Evolutionary conservation across 2,888 invertebrate genomes (phyloP), one percentile per base, ranked within the genome.

Genomic region (Neoascia interrupta): DNA sequence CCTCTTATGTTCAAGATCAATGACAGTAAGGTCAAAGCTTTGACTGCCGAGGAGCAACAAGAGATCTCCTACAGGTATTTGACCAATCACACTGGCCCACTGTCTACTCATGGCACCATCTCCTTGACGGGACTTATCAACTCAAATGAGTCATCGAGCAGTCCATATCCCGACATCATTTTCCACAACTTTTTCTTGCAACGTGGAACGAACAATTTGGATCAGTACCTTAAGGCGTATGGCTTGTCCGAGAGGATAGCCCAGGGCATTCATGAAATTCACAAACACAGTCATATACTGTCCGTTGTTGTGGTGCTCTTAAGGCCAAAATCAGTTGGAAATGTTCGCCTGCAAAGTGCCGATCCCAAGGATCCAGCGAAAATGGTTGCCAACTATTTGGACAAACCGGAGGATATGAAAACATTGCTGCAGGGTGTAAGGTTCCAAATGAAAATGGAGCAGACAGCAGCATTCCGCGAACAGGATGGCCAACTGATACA

Each of bases 141-240:
- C 74, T 90, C 90, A 0, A 85, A 89, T 0, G 87, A 90, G 47
- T 88, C 88, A 16, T 86, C 87, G 1, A 51, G 47, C n/a, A 83
- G 85, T 0, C 88, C 89, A 3, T 92, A 91, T 84, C 92, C 93
- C 0, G 91, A 93, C 82, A 85, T 92, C 11, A 90, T 92, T 84
- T 84, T 90, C 5, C 88, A 91, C 58, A 89, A 91, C 41, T 37
- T 88, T 0, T 86, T 89, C 4, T 84, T 89, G n/a, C 84, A 88
- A 2, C 86, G 88, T 63, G 61, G 70, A 5, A 36, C 84, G 0
- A 61, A 82, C n/a, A 58, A 61, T 5, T 37, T 85, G 0, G 37
- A 82, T 0, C 58, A 39, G n/a, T 72, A 53, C 54, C 1, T 81
- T 0, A 43, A 76, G 1, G 45, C 53, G 0, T 3, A 82, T 1